A percentile compares a stretch with the other conserved stretches of the same genome.
phyloP scores from a whole-genome alignment of 2,797 vertebrate genomes.

The Bufotes viridis region DNA sequence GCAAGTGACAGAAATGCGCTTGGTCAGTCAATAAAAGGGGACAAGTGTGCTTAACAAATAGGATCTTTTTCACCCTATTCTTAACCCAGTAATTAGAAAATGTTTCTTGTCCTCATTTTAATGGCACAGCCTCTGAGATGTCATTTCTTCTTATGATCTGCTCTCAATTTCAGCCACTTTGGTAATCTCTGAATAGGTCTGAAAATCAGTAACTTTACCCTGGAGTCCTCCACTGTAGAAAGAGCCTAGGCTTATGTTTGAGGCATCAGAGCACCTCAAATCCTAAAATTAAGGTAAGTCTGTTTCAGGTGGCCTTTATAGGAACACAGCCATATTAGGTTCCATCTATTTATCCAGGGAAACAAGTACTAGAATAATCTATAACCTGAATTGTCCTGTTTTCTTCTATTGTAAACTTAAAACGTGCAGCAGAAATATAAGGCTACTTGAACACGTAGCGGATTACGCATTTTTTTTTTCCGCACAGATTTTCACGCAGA shows the following conservation, averaged over 20 bases:
- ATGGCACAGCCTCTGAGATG: neutral
- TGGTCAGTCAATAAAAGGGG: neutral
- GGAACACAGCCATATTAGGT: neutral
- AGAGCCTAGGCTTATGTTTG: neutral
- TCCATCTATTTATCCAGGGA: neutral
- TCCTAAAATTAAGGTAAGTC: neutral
- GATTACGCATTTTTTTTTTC: no score
- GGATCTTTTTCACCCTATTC: neutral
- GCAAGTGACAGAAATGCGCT: neutral
- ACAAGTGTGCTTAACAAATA: conserved; percentile 29
- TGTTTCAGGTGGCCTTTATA: neutral
- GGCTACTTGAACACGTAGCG: no score
- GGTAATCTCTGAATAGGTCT: neutral
- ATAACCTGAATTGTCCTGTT: neutral
- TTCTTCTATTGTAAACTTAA: neutral
- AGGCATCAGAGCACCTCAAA: neutral
- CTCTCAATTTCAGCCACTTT: neutral
- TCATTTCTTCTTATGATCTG: neutral
- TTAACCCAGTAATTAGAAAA: conserved; percentile 1
- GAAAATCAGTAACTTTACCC: neutral
- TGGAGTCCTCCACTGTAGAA: neutral
- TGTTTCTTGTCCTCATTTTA: neutral
- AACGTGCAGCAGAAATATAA: neutral
- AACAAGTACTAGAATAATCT: neutral
- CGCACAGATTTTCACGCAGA: no score